phyloP scores from a whole-genome alignment of 2,113 vertebrate species.

The Aptenodytes patagonicus region DNA sequence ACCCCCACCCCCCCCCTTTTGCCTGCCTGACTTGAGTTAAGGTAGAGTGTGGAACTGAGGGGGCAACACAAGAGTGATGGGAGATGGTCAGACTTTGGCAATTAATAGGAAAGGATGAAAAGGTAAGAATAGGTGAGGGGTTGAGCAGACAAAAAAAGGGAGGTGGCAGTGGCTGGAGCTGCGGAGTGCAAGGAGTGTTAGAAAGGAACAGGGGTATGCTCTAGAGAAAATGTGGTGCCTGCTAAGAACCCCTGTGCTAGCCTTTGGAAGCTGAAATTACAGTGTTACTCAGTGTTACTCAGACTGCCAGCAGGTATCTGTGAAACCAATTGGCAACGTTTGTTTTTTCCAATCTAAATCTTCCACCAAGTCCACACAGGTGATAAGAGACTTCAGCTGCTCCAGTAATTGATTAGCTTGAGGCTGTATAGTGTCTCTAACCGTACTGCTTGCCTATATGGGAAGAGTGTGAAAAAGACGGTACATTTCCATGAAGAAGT shows the following conservation, averaged over 20 bases:
- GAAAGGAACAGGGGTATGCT: background rate
- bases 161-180: background rate
- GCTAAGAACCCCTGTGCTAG: background rate
- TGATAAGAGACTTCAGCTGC: background rate
- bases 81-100: background rate
- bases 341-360: background rate
- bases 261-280: background rate
- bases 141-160: background rate
- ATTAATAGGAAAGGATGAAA: background rate
- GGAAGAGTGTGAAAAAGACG: background rate
- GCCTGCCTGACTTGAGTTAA: background rate
- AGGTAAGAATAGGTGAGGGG: background rate
- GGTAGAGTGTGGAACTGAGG: background rate
- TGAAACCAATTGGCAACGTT: background rate
- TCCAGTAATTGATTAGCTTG: background rate
- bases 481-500: background rate
- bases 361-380: background rate
- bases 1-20: background rate
- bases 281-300: background rate
- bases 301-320: background rate
- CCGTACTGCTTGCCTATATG: background rate
- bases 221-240: background rate
- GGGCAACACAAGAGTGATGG: background rate
- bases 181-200: background rate
- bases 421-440: background rate